Evolutionary conservation across 2,888 invertebrate genomes (phyloP).

Genomic region (Harpagoxenus sublaevis): DNA sequence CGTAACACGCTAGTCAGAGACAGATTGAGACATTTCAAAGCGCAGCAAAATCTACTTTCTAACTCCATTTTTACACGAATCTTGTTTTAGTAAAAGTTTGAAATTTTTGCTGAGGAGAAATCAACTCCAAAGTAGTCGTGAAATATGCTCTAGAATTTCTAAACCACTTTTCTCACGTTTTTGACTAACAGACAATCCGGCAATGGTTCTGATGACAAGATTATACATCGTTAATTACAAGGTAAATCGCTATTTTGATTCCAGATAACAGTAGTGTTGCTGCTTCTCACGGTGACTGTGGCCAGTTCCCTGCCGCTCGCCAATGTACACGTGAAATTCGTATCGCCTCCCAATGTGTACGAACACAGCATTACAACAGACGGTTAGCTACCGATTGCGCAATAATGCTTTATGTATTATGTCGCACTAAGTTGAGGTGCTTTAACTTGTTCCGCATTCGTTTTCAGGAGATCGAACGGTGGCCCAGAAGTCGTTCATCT

Average conservation of each 20-base stretch:
- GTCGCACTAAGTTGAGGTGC: constrained; percentile 12
- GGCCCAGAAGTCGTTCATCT: constrained; percentile 80
- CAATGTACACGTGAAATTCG: constrained; percentile 82
- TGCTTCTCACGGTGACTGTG: constrained; percentile 73
- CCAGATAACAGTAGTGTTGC: constrained; percentile 73
- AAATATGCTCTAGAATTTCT: constrained; percentile 10
- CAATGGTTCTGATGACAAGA: background rate
- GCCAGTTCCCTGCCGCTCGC: constrained; percentile 79
- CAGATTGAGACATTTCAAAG: background rate
- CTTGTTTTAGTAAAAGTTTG: background rate
- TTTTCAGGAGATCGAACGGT: constrained; percentile 79
- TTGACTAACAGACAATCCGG: background rate
- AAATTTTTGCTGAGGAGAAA: background rate
- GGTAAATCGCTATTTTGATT: constrained; percentile 59
- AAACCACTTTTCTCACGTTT: background rate
- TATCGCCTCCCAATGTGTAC: constrained; percentile 82
- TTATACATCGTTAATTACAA: background rate
- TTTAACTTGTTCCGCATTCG: constrained; percentile 20
- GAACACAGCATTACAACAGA: constrained; percentile 82
- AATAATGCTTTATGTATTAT: constrained; percentile 40
- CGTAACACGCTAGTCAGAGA: background rate
- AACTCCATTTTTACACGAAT: background rate
- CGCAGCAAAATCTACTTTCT: background rate
- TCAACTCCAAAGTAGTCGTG: background rate
- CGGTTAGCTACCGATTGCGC: constrained; percentile 71